phyloP scores from a whole-genome alignment of 2,113 vertebrate species.

The Mustelus asterias region DNA sequence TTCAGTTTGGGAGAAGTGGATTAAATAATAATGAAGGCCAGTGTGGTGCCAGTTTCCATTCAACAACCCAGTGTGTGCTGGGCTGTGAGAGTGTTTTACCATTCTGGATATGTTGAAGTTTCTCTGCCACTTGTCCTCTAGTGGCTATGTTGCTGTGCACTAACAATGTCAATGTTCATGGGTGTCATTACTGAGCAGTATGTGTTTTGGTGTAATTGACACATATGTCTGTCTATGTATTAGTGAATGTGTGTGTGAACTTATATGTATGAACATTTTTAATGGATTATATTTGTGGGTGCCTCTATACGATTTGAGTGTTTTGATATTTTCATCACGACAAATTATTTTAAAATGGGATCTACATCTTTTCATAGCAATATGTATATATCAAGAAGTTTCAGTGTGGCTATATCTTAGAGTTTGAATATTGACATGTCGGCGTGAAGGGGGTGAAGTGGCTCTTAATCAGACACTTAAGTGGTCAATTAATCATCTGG shows the following conservation, averaged over 20 bases:
- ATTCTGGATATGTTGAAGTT: neutral
- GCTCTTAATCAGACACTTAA: neutral
- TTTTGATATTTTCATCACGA: neutral
- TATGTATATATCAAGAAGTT: neutral
- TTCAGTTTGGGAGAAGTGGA: neutral
- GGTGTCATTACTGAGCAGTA: neutral
- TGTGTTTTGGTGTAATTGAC: too few species aligned
- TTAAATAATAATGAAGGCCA: neutral
- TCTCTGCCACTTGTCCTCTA: neutral
- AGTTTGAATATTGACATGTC: neutral
- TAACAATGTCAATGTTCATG: neutral
- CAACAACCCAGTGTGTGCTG: neutral
- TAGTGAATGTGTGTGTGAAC: neutral
- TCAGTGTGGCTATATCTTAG: neutral
- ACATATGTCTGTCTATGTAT: neutral
- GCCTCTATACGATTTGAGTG: neutral
- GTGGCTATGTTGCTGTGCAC: neutral
- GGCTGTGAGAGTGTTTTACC: neutral
- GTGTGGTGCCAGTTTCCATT: neutral
- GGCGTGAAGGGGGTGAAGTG: neutral
- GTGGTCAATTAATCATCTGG: neutral
- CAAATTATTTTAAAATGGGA: neutral
- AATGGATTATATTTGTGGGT: neutral
- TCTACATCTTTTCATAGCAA: neutral
- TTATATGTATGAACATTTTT: neutral